Conservation (phyloP, 2,888 invertebrate genomes). For the Nephrotoma flavescens region DNA sequence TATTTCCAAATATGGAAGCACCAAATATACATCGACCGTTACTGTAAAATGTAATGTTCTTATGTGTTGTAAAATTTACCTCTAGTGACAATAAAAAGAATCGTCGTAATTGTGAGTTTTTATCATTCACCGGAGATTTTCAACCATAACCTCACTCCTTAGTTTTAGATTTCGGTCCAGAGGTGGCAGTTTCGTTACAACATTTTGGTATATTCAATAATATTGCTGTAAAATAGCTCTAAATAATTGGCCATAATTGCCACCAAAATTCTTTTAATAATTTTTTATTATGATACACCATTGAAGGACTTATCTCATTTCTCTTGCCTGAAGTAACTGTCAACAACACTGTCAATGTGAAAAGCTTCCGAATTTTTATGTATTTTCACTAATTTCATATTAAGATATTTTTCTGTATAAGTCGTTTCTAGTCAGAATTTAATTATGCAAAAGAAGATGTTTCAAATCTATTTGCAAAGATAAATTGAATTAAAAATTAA, state of each 20-base stretch:
- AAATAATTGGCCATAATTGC: neutral
- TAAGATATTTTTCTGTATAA: neutral
- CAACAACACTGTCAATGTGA: neutral
- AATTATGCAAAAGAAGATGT: neutral
- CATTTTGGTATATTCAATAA: neutral
- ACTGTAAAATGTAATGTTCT: too few relatives aligned
- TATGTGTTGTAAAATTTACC: too few relatives aligned
- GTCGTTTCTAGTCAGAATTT: neutral
- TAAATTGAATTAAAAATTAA: neutral
- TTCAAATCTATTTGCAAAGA: neutral
- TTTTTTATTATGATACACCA: neutral
- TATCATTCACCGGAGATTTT: too few relatives aligned
- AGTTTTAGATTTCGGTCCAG: too few relatives aligned
- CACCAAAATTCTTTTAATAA: neutral
- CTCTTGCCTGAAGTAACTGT: neutral
- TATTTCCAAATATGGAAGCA: too few relatives aligned
- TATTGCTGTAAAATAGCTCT: neutral
- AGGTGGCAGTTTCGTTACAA: too few relatives aligned
- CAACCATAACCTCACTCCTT: too few relatives aligned
- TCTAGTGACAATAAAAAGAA: too few relatives aligned
- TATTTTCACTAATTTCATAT: neutral
- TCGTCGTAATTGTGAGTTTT: too few relatives aligned
- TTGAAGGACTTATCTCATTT: neutral
- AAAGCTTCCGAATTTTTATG: neutral
- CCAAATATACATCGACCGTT: too few relatives aligned